Conservation (phyloP, 2,888 invertebrate species). For the Drosophila paranaensis region DNA sequence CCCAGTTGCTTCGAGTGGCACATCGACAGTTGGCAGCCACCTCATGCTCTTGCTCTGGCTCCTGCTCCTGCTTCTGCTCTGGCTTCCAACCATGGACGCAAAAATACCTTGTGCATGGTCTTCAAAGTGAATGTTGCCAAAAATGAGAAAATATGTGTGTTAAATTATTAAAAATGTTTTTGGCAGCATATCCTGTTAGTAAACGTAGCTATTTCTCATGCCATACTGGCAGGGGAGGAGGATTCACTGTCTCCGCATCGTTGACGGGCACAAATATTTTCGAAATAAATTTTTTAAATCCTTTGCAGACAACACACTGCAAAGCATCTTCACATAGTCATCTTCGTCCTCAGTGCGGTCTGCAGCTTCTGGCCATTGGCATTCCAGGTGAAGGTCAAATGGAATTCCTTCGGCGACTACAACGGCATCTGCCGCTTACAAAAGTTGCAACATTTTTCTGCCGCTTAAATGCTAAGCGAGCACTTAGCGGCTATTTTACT, state of each 20-base stretch:
- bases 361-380: slow-evolving; percentile 38
- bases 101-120: slow-evolving; percentile 57
- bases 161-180: slow-evolving; percentile 77
- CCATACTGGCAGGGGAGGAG: slow-evolving; percentile 1
- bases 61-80: not conserved
- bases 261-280: slow-evolving; percentile 68
- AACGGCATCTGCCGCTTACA: slow-evolving; percentile 28
- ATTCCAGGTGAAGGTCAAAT: slow-evolving; percentile 75
- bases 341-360: slow-evolving; percentile 22
- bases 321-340: slow-evolving; percentile 39
- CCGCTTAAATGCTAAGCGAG: slow-evolving; percentile 53
- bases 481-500: slow-evolving; percentile 59
- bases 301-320: slow-evolving; percentile 40
- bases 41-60: not conserved
- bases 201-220: slow-evolving; percentile 65
- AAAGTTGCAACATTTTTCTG: slow-evolving; percentile 56
- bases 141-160: slow-evolving; percentile 71
- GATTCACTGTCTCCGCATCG: slow-evolving; percentile 52
- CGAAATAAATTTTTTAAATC: slow-evolving; percentile 71
- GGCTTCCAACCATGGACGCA: slow-evolving; percentile 8
- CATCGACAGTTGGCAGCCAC: slow-evolving; percentile 29
- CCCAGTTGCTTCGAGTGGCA: slow-evolving; percentile 21
- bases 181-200: slow-evolving; percentile 69
- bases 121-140: slow-evolving; percentile 71
- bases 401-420: slow-evolving; percentile 46